phyloP scores from a whole-genome alignment of 2,797 vertebrate genomes.

The Hafferia zeledoni region DNA sequence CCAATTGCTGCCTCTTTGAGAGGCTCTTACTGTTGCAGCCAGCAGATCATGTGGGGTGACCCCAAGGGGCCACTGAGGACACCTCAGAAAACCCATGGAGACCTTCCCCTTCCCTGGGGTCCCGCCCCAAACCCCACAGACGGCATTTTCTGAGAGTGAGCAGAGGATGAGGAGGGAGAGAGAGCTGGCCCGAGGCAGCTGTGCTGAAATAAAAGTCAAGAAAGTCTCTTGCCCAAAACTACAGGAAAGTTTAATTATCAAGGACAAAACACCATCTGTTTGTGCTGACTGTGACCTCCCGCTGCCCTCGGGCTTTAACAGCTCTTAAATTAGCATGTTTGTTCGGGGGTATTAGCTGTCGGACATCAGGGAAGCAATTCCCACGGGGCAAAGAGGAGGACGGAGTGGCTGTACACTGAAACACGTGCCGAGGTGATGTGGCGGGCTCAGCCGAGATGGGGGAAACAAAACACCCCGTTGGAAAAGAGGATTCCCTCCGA shows the following conservation, averaged over 20 bases:
- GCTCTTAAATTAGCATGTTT: constrained; percentile 35
- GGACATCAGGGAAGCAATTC: neutral
- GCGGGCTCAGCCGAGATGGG: accelerated
- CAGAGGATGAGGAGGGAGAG: neutral
- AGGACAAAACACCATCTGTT: constrained; percentile 66
- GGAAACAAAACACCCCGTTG: neutral
- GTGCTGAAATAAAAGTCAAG: neutral
- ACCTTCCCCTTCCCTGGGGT: accelerated
- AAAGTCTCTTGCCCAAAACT: neutral
- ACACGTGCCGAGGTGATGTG: accelerated
- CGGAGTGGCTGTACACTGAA: accelerated
- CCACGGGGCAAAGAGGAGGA: accelerated
- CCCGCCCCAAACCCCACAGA: neutral
- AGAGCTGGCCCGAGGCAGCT: neutral
- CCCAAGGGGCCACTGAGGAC: neutral
- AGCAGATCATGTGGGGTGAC: accelerated
- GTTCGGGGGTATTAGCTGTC: neutral
- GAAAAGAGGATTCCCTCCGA: neutral
- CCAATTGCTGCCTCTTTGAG: neutral
- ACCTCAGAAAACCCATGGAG: accelerated
- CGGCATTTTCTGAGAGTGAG: accelerated
- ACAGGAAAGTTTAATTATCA: constrained; percentile 48
- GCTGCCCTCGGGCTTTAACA: neutral
- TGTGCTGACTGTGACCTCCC: constrained; percentile 7
- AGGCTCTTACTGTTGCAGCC: accelerated